Percentiles rank a stretch among this genome's conserved stretches.
Conservation (phyloP, 2,888 invertebrate genomes). For the Yponomeuta cagnagella region DNA sequence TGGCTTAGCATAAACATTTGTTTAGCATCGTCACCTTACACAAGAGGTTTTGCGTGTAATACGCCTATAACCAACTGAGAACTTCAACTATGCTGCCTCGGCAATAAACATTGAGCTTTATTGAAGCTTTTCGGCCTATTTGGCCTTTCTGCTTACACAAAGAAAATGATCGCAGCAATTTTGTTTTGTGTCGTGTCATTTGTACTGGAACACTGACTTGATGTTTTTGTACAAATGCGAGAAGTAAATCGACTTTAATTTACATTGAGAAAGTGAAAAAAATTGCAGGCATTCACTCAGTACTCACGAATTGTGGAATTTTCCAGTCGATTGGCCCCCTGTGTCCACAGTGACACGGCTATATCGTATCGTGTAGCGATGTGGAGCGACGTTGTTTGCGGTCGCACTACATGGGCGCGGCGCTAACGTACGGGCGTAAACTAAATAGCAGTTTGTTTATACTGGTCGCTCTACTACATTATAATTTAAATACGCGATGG, state of each 20-base stretch:
- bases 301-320: not conserved
- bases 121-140: conserved; percentile 33
- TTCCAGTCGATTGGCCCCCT: not conserved
- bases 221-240: not conserved
- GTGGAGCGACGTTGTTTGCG: conserved; percentile 13
- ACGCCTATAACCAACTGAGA: conserved; percentile 47
- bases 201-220: not conserved
- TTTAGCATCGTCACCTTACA: conserved; percentile 37
- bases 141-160: conserved; percentile 4
- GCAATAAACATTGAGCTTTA: conserved; percentile 43
- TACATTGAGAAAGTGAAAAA: not conserved
- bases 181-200: conserved; percentile 11
- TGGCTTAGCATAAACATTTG: conserved; percentile 25
- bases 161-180: conserved; percentile 12
- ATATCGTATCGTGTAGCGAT: not conserved
- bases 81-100: conserved; percentile 35
- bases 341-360: not conserved
- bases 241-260: not conserved
- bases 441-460: conserved; percentile 2
- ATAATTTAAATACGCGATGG: not conserved
- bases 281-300: not conserved
- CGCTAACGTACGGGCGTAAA: conserved; percentile 26
- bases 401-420: conserved; percentile 23
- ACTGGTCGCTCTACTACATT: not conserved
- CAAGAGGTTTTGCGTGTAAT: conserved; percentile 51